Evolutionary conservation across 2,113 vertebrate genomes (phyloP), one percentile per base, ranked within the genome.

Genomic region (Hipposideros armiger): DNA sequence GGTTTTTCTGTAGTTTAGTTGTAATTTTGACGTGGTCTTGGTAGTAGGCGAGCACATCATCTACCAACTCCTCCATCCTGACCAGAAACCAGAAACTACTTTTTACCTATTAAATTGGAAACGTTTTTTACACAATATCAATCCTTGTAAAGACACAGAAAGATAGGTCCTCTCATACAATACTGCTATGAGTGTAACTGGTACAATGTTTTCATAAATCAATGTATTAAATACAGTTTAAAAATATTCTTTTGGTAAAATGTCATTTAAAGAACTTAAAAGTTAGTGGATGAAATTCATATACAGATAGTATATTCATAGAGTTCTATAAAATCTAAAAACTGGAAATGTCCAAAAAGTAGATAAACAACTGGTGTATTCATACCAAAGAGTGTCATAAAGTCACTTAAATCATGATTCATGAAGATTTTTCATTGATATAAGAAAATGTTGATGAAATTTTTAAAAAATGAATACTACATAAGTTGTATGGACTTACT

Each of bases 91-190:
- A 60, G 58, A 64, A 64, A 64, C 60, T 62, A 62, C 60, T 52
- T 40, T 94, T 52, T 74, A n/a, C 28, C 20, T 67, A 28, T 78
- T 84, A 94, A 90, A 83, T 60, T 42, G 24, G 19, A 90, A 82
- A 94, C 32, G 4, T 32, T 45, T 64, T 88, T 84, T 69, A 56
- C 45, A 26, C n/a, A 69, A 47, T 64, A 28, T 56, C 28, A 64
- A 45, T 73, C 58, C 62, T 82, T 74, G 4, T 36, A 73, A 73
- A 89, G 56, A 66, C 17, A 81, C 6, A 85, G 47, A 66, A 80
- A 80, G 20, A 50, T 9, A 28, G 28, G 20, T n/a, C 58, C 16
- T 66, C 69, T 94, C 36, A 74, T 47, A 56, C 45, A 89, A 20
- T 42, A 40, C 28, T 60, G 14, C 52, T 70, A 26, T 32, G n/a